A percentile compares a stretch with the other conserved stretches of the same genome.
phyloP scores from a whole-genome alignment of 2,888 invertebrate genomes.

The Amiota minor region DNA sequence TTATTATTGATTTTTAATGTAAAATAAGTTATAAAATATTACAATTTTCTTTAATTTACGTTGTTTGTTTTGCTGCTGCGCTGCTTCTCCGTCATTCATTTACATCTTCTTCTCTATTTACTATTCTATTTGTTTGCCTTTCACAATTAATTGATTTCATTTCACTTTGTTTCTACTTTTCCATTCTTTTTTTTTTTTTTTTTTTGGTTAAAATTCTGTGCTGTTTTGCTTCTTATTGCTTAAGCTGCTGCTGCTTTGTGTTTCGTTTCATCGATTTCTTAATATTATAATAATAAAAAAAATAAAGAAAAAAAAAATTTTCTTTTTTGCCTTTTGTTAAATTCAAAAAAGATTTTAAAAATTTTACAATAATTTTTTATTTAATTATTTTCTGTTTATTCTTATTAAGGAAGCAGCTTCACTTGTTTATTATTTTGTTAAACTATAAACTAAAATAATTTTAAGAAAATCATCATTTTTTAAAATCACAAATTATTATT shows the following conservation, averaged over 20 bases:
- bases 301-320: not conserved
- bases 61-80: constrained; percentile 63
- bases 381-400: not conserved
- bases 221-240: constrained; percentile 7
- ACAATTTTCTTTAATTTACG: constrained; percentile 60
- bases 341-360: constrained; percentile 15
- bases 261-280: not conserved
- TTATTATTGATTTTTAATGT: constrained; percentile 57
- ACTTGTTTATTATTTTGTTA: not conserved
- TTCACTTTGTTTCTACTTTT: constrained; percentile 43
- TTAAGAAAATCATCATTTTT: constrained; percentile 3
- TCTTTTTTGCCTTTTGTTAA: not conserved
- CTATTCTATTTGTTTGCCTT: constrained; percentile 37
- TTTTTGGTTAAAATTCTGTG: constrained; percentile 30
- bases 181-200: constrained; percentile 31
- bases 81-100: constrained; percentile 46
- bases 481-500: constrained; percentile 11
- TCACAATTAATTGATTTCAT: constrained; percentile 37
- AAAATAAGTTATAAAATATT: constrained; percentile 68
- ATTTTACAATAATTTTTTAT: constrained; percentile 6
- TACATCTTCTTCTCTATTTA: constrained; percentile 28
- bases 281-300: no score
- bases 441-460: not conserved
- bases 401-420: constrained; percentile 30
- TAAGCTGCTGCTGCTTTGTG: not conserved